Conservation (phyloP, 2,113 vertebrate genomes). For the Tachycineta bicolor region DNA sequence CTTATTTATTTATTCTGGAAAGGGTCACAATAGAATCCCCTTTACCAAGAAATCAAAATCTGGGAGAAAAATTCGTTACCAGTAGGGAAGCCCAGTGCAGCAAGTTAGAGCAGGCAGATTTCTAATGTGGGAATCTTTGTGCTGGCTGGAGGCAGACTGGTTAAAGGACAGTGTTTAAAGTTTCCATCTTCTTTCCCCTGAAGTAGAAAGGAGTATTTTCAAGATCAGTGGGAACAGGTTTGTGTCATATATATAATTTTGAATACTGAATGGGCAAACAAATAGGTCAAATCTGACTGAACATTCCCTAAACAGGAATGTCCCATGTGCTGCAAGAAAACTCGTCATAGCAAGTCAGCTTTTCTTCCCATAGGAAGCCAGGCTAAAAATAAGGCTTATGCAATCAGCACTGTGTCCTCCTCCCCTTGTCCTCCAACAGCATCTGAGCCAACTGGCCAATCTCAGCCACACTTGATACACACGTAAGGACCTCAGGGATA, state of each 20-base stretch:
- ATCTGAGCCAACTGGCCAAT: not conserved
- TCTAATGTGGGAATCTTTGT: not conserved
- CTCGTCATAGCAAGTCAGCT: not conserved
- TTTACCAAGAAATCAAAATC: not conserved
- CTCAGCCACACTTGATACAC: conserved; percentile 47
- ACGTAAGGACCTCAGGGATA: not conserved
- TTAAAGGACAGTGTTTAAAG: not conserved
- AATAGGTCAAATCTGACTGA: not conserved
- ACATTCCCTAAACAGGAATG: not conserved
- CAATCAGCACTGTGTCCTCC: conserved; percentile 2
- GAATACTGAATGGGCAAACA: not conserved
- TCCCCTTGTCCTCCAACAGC: conserved; percentile 30
- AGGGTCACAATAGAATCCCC: not conserved
- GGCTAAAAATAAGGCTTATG: conserved; percentile 67
- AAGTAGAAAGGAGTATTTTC: not conserved
- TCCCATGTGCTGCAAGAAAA: not conserved
- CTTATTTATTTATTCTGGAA: not conserved
- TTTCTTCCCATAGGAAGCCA: conserved; percentile 23
- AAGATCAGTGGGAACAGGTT: not conserved
- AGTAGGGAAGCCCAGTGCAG: not conserved
- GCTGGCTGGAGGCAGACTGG: not conserved
- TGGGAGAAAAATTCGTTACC: not conserved
- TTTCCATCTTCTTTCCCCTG: not conserved
- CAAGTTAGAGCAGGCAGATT: not conserved
- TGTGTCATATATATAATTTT: not conserved